Evolutionary conservation across 64 coral and sea anemone genomes (phyloP).

Genomic region (Montipora efflorescens): DNA sequence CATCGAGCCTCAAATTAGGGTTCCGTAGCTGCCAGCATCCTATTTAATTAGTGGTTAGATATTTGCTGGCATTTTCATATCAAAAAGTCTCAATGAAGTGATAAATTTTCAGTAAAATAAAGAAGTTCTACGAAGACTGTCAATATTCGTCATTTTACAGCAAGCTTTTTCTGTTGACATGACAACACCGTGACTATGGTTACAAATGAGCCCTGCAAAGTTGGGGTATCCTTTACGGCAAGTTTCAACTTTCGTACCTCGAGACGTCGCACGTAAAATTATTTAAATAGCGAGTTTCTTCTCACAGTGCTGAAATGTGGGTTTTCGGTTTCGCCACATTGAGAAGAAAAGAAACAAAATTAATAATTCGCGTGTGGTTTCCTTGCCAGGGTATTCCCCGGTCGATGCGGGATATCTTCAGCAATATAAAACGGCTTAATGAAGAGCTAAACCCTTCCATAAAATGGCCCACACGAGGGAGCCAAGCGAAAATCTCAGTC

Average conservation of each 20-base stretch:
- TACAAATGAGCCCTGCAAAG: not conserved
- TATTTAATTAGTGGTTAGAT: constrained; percentile 9
- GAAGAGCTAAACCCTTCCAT: not conserved
- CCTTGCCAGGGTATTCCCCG: not conserved
- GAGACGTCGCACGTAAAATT: not conserved
- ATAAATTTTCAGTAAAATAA: not conserved
- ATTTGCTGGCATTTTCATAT: not conserved
- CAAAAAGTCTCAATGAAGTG: not conserved
- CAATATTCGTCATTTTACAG: not conserved
- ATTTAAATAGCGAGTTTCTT: not conserved
- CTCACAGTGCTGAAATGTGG: not conserved
- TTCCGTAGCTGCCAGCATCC: not conserved
- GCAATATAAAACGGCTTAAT: not conserved
- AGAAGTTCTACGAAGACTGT: not conserved
- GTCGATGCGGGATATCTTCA: not conserved
- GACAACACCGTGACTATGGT: not conserved
- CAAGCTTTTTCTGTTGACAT: not conserved
- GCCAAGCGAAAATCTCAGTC: not conserved
- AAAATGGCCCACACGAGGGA: not conserved
- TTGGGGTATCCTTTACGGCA: too few species aligned
- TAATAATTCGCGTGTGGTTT: not conserved
- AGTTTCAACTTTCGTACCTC: too few species aligned
- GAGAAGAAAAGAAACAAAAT: not conserved
- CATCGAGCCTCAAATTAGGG: not conserved
- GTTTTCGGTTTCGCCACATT: not conserved